These are phyloP conservation scores for Drosophila nannoptera DNA, from an alignment of 1,140 invertebrate genomes.

Conservation along the genomic window DNA sequence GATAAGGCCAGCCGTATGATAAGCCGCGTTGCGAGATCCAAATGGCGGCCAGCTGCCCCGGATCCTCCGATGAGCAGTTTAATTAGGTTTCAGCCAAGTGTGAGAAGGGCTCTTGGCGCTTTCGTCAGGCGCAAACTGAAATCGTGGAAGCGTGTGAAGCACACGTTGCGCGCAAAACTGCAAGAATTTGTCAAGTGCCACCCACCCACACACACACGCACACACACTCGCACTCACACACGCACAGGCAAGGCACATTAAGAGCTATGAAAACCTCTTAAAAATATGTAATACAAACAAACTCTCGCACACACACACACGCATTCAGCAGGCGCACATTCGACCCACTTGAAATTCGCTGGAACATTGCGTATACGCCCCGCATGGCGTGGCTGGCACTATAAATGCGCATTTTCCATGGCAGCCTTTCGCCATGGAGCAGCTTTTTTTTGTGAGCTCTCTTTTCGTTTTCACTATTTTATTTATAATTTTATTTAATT, in stretches of 20 bases:
- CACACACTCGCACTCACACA: slow-evolving; percentile 27
- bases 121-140: slow-evolving; percentile 43
- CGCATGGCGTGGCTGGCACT: slow-evolving; percentile 37
- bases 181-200: slow-evolving; percentile 72
- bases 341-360: slow-evolving; percentile 46
- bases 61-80: slow-evolving; percentile 32
- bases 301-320: slow-evolving; percentile 14
- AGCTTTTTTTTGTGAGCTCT: slow-evolving; percentile 39
- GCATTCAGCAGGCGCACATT: slow-evolving; percentile 1
- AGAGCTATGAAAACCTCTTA: slow-evolving; percentile 25
- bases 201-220: slow-evolving; percentile 24
- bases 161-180: slow-evolving; percentile 65
- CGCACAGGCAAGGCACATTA: slow-evolving; percentile 12
- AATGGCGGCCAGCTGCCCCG: too few relatives aligned
- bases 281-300: slow-evolving; percentile 34
- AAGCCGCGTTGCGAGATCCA: slow-evolving; percentile 12
- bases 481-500: slow-evolving; percentile 76
- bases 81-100: slow-evolving; percentile 45
- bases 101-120: slow-evolving; percentile 36
- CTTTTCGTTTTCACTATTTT: slow-evolving; percentile 44
- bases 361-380: slow-evolving; percentile 30
- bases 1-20: slow-evolving; percentile 17
- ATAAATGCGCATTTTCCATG: slow-evolving; percentile 72
- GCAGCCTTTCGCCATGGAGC: slow-evolving; percentile 42
- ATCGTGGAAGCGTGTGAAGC: slow-evolving; percentile 49